Percentiles rank a stretch among this genome's conserved stretches.
Conservation (phyloP, 30 jellyfish, hydroid and myxozoan species). For the Aurelia coerulea region DNA sequence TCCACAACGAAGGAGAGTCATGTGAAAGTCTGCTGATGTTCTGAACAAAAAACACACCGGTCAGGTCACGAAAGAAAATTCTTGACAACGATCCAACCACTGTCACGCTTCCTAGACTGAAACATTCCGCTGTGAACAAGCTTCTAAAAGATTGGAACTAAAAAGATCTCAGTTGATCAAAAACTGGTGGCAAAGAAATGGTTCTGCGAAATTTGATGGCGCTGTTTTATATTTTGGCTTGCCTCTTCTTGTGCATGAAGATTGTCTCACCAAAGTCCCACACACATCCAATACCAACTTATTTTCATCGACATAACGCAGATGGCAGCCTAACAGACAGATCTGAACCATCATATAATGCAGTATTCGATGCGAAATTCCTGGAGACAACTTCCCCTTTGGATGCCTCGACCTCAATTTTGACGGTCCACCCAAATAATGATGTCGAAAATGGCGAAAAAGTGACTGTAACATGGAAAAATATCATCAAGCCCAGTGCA, state of each 20-base stretch:
- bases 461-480: constrained; percentile 73
- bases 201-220: too few relatives aligned
- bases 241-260: background rate
- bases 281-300: constrained; percentile 68
- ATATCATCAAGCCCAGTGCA: constrained; percentile 52
- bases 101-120: too few relatives aligned
- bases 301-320: constrained; percentile 49
- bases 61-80: too few relatives aligned
- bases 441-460: constrained; percentile 68
- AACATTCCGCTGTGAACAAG: too few relatives aligned
- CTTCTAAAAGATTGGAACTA: too few relatives aligned
- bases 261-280: constrained; percentile 9
- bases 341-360: constrained; percentile 24
- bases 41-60: too few relatives aligned
- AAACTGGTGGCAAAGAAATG: too few relatives aligned
- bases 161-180: too few relatives aligned
- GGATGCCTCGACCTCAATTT: constrained; percentile 20
- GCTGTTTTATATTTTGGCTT: background rate
- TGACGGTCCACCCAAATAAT: constrained; percentile 24
- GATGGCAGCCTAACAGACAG: constrained; percentile 65
- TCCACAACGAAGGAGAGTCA: too few relatives aligned
- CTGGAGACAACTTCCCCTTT: constrained; percentile 34
- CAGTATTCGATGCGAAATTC: constrained; percentile 20
- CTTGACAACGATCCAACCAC: too few relatives aligned
- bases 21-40: too few relatives aligned